phyloP scores from a whole-genome alignment of 2,888 invertebrate species.

The Synanthedon tipuliformis region DNA sequence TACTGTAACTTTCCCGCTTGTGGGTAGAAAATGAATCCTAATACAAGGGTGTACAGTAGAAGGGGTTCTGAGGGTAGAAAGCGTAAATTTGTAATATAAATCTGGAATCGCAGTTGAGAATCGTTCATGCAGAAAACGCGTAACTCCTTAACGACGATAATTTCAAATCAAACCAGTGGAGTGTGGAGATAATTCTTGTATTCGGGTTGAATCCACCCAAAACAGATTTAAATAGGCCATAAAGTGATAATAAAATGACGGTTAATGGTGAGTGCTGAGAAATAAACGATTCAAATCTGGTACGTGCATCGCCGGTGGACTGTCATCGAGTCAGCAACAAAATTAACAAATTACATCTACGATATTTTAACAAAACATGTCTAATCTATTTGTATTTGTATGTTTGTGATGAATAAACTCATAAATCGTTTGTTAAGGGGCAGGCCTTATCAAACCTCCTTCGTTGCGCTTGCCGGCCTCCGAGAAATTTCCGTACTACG shows the following conservation, averaged over 20 bases:
- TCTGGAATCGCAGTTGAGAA: conserved; percentile 42
- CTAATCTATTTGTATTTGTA: too few species aligned
- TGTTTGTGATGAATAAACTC: too few species aligned
- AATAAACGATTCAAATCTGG: too few species aligned
- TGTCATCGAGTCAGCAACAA: too few species aligned
- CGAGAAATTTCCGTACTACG: too few species aligned
- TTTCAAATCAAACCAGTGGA: conserved; percentile 43
- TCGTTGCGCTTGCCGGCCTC: too few species aligned
- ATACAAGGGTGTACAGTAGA: not conserved
- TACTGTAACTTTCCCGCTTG: not conserved
- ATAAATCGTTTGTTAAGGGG: too few species aligned
- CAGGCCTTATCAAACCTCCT: too few species aligned
- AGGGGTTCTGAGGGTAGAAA: conserved; percentile 1
- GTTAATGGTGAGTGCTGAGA: not conserved
- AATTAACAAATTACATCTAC: too few species aligned
- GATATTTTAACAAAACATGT: too few species aligned
- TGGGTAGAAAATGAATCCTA: not conserved
- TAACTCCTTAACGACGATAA: conserved; percentile 52
- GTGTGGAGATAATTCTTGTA: conserved; percentile 40
- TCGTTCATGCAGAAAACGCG: conserved; percentile 45
- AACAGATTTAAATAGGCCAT: conserved; percentile 51
- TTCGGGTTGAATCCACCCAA: conserved; percentile 23
- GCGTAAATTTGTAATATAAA: conserved; percentile 32
- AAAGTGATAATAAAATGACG: conserved; percentile 10
- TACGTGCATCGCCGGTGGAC: too few species aligned